phyloP scores from a whole-genome alignment of 2,113 vertebrate genomes.

The Dolichallabes microphthalmus region DNA sequence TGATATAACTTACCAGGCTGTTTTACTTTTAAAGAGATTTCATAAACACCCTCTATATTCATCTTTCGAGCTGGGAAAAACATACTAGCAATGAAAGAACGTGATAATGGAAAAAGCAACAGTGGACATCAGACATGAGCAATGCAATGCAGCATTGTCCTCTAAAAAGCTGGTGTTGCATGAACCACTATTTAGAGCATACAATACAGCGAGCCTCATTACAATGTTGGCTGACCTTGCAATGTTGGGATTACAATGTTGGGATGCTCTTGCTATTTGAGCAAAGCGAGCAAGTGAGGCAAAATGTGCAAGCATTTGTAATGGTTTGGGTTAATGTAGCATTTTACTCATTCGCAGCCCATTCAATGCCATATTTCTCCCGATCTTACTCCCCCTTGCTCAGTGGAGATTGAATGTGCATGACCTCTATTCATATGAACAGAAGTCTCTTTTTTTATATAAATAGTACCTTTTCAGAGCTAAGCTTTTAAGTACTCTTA shows the following conservation, averaged over 20 bases:
- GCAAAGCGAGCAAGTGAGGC: neutral
- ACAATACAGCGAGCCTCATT: neutral
- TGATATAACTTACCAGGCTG: neutral
- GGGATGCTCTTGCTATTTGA: neutral
- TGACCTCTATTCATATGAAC: too few species aligned
- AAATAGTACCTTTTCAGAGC: neutral
- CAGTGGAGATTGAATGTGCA: neutral
- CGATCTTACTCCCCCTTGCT: neutral
- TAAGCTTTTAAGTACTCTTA: neutral
- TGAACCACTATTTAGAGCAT: neutral
- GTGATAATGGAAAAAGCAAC: neutral
- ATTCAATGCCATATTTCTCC: neutral
- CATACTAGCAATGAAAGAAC: neutral
- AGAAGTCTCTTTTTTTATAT: neutral
- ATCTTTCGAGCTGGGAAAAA: conserved; percentile 23
- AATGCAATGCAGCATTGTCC: neutral
- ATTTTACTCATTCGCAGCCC: neutral
- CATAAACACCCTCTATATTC: neutral
- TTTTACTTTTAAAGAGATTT: neutral
- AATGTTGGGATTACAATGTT: neutral
- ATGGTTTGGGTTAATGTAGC: neutral
- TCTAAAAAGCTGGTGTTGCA: neutral
- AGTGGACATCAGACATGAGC: neutral
- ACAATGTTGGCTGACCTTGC: neutral
- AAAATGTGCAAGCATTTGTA: neutral